phyloP scores from a whole-genome alignment of 2,797 vertebrate genomes.

The Hydrophis major region DNA sequence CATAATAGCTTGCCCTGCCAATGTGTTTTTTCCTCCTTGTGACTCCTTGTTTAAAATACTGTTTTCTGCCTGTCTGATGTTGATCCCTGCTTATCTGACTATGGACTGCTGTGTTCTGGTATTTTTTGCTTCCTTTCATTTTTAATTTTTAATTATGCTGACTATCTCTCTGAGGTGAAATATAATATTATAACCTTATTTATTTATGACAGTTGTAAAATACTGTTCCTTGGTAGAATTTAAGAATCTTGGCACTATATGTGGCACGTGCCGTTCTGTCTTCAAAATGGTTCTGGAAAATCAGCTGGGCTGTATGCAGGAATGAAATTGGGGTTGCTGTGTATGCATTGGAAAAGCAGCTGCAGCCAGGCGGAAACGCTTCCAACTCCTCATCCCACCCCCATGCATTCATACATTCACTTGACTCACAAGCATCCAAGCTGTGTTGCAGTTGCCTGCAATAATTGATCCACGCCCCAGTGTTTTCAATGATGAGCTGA shows the following conservation, averaged over 20 bases:
- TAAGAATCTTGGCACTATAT: neutral
- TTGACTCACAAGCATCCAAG: neutral
- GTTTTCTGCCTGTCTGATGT: neutral
- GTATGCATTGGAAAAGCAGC: neutral
- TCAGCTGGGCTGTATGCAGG: neutral
- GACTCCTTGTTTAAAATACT: neutral
- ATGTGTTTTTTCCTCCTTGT: neutral
- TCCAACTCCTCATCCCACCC: neutral
- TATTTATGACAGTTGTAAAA: neutral
- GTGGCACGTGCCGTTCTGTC: neutral
- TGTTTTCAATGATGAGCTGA: neutral
- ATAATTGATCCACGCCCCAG: neutral
- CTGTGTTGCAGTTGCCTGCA: neutral
- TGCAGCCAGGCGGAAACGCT: neutral
- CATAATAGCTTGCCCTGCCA: neutral
- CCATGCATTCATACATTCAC: neutral
- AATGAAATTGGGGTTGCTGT: neutral
- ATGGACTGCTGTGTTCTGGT: neutral
- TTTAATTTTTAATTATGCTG: neutral
- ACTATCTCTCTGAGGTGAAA: neutral
- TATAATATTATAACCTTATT: neutral
- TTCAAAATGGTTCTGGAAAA: neutral
- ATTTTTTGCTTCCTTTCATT: neutral
- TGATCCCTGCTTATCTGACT: neutral
- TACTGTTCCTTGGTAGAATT: neutral